Conservation (phyloP, 2,797 vertebrate genomes). For the Hipposideros larvatus region DNA sequence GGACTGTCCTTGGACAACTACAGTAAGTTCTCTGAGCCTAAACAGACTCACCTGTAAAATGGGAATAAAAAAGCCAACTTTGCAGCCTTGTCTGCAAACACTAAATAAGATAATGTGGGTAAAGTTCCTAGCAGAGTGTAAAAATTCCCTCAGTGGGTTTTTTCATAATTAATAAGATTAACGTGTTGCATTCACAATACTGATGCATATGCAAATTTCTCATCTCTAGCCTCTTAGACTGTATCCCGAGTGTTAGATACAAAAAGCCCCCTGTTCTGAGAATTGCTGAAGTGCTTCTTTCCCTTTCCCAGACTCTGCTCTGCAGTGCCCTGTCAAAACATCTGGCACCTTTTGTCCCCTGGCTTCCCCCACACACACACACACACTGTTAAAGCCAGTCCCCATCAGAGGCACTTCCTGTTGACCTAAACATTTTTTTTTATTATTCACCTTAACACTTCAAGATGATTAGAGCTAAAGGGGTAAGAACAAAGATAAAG, state of each 20-base stretch:
- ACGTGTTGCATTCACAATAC: background rate
- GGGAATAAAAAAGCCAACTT: background rate
- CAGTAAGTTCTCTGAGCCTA: background rate
- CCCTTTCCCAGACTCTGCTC: slow-evolving; percentile 62
- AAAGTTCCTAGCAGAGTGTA: background rate
- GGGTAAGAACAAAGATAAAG: slow-evolving; percentile 32
- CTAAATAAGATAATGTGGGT: background rate
- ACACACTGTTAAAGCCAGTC: slow-evolving; percentile 28
- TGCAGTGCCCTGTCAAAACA: slow-evolving; percentile 64
- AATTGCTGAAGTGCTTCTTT: slow-evolving; percentile 42
- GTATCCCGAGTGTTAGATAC: background rate
- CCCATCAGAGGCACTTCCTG: slow-evolving; percentile 68
- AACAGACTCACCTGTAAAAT: slow-evolving; percentile 32
- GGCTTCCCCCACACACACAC: background rate
- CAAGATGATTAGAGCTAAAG: slow-evolving; percentile 66
- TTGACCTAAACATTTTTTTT: slow-evolving; percentile 65
- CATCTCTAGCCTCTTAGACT: background rate
- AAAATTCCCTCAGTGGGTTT: background rate
- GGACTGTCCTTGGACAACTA: background rate
- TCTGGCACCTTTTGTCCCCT: slow-evolving; percentile 74
- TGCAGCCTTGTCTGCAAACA: background rate
- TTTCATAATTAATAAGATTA: slow-evolving; percentile 61
- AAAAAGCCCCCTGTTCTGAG: slow-evolving; percentile 69
- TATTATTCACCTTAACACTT: slow-evolving; percentile 69
- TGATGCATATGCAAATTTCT: background rate